A percentile compares a stretch with the other conserved stretches of the same genome.
Conservation (phyloP, 2,113 vertebrate species). For the Jaculus jaculus region DNA sequence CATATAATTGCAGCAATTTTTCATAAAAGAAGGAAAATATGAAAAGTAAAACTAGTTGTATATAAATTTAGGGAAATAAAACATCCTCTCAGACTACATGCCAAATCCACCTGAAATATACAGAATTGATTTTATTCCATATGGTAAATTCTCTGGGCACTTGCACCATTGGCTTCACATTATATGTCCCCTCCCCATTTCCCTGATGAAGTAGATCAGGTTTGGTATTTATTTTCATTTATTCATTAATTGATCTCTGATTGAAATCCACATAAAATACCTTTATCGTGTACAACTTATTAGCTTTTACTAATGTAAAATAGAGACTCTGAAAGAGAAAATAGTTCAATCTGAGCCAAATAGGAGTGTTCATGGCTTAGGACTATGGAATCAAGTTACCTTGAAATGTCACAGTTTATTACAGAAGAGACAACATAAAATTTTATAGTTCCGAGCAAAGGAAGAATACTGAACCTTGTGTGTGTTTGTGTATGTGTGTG, state of each 20-base stretch:
- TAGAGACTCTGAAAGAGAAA: neutral
- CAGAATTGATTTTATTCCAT: neutral
- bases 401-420: neutral
- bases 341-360: neutral
- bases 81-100: neutral
- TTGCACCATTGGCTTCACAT: neutral
- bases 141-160: neutral
- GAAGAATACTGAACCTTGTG: too few relatives aligned
- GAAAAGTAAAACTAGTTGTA: neutral
- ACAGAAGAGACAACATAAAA: neutral
- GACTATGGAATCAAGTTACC: neutral
- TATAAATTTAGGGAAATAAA: neutral
- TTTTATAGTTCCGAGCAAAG: too few relatives aligned
- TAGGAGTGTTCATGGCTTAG: neutral
- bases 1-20: neutral
- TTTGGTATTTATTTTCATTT: neutral
- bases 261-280: neutral
- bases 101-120: neutral
- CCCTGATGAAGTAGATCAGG: neutral
- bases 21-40: neutral
- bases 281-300: neutral
- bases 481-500: too few relatives aligned
- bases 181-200: neutral
- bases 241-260: neutral
- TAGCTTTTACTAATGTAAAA: conserved; percentile 11